Evolutionary conservation across 2,113 vertebrate genomes (phyloP).

Genomic region (Anhinga anhinga): DNA sequence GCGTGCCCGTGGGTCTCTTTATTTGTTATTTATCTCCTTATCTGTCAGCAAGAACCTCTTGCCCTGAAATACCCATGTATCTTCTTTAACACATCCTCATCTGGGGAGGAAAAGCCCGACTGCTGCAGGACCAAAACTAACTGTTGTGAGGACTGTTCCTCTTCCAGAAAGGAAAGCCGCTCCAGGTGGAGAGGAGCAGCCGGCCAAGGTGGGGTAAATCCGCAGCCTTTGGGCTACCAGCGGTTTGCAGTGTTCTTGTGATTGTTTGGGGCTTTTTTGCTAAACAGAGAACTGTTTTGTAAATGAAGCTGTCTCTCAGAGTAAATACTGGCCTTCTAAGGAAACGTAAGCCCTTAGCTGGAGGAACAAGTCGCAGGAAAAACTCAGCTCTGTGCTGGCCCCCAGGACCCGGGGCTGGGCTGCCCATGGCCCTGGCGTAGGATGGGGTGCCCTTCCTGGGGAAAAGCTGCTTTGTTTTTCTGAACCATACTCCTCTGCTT

Average conservation of each 20-base stretch:
- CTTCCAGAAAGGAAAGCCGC: not conserved
- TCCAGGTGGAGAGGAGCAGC: not conserved
- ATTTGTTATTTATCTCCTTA: not conserved
- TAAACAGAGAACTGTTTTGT: not conserved
- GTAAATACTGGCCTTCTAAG: not conserved
- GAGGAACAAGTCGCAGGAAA: not conserved
- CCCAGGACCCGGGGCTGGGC: not conserved
- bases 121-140: accelerated
- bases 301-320: not conserved
- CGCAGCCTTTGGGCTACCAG: not conserved
- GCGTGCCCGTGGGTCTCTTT: not conserved
- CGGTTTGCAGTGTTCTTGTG: accelerated
- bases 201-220: not conserved
- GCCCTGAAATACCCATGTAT: not conserved
- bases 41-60: not conserved
- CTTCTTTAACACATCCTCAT: no score
- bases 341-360: not conserved
- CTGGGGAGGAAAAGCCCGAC: not conserved
- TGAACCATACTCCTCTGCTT: not conserved
- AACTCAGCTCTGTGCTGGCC: not conserved
- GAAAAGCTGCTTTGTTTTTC: not conserved
- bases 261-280: not conserved
- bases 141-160: not conserved
- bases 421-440: not conserved
- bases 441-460: no score